Evolutionary conservation across 1,140 invertebrate genomes (phyloP), one percentile per base, ranked within the genome.

Genomic region (Pissodes strobi): DNA sequence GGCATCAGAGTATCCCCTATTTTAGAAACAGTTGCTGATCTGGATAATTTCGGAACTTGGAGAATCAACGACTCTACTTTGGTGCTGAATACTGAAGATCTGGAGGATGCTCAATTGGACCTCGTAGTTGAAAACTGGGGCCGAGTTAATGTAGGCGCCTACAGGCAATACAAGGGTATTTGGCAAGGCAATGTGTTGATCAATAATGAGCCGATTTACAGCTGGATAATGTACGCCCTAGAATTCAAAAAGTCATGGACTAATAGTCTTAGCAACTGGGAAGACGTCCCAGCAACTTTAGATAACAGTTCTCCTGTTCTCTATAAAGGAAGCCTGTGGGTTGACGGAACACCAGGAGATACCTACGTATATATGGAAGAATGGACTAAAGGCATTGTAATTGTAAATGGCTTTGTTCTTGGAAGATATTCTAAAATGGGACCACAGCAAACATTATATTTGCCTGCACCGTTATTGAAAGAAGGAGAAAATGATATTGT

Each of bases 361-460:
- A 65, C 57, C 22, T 69, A 57, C 27, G 61, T 82, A 4, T 78
- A 81, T 60, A 78, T 80, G 70, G 64, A 69, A 8, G 66, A 68
- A 1, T 84, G 82, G 82, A 72, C 71, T 9, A 82, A 81, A 76
- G 87, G 87, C 13, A 76, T 86, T 43, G 84, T 85, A 8, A 82
- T 87, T 63, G 66, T 88, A 1, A 88, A 88, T 77, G 85, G 84
- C 2, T 84, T 86, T 69, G 85, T 87, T 64, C 66, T 88, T 25
- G 87, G 86, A 8, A 74, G 87, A 52, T 87, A 87, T 70, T 72
- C 72, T 27, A 73, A 68, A 55, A 72, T 80, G 34, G 87, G 87
- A 0, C 87, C 87, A 0, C 80, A 83, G 67, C 71, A 79, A 56
- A 83, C 82, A 6, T 73, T 87, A 1, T 88, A 85, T 74, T 63